Base-by-base conservation (phyloP, 2,888 invertebrate genomes). In the Xanthorhoe spadicearia region DNA sequence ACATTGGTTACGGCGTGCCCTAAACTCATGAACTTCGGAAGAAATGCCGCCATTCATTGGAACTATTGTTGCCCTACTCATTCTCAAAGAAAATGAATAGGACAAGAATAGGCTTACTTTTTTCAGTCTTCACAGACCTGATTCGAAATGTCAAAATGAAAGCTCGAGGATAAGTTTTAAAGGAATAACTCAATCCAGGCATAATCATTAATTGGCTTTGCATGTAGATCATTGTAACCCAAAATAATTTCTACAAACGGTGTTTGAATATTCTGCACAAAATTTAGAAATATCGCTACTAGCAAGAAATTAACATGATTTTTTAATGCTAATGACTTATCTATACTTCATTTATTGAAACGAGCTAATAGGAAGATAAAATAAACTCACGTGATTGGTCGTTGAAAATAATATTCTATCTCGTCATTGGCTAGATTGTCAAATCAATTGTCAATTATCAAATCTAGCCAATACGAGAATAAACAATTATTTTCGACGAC, bases 81-180 rank as follows among this genome's bases (percentile, higher is more conserved):
- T 69, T 69, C 52, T 69, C 64, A 67, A 55, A 61, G 66, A 69
- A 49, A 60, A 68, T 61, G 62, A 65, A 52, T 48, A 61, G 32
- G 64, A 63, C 38, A 54, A 54, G 32, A 9, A 23, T 28, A 51
- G 18, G 18, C 63, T 53, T 19, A 19, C 49, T 8, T 54, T 52
- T 46, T 23, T 57, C 23, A 5, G 9, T 3, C 23, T 10, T 13
- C 13, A 13, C 10, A 51, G 6, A 51, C 10, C 53, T 32, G 53
- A 18, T 58, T 55, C 51, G 52, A 48, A 56, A 59, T 38, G n/a
- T 17, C 50, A 49, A 55, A 35, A 43, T 46, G 17, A 23, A 18
- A 35, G 8, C 48, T 48, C 17, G 8, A 35, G 9, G 7, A 48
- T 48, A 13, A 38, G 35, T 50, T 50, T 50, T 35, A 18, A 2